Evolutionary conservation across 2,888 invertebrate genomes (phyloP), one percentile per base, ranked within the genome.

Genomic region (Brenthis hecate): DNA sequence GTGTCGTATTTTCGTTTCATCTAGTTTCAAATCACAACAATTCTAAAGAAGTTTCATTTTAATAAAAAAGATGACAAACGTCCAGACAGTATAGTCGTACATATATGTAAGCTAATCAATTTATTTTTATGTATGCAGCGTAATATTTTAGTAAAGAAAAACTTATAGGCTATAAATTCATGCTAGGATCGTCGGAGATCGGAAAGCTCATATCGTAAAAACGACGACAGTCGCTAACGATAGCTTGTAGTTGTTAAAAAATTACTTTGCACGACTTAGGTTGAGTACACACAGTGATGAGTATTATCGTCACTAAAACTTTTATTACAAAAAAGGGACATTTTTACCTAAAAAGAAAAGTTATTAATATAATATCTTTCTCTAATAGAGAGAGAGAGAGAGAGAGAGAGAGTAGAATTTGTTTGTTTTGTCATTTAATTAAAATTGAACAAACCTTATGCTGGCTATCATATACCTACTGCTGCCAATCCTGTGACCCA

Each of bases 171-270:
- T 50, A 67, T 67, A 67, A 67, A 67, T 36, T 47, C 50, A 32
- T 53, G 48, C 50, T 43, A 54, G 13, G 66, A 50, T 56, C 66
- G 55, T 56, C 61, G 51, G 51, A 54, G 65, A 72, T 74, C 75
- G 66, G 69, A 74, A 77, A 75, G 77, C 74, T 71, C 69, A 69
- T 77, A 74, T 78, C 75, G 72, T 80, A 79, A 81, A 80, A 78
- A 65, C 75, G 79, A 81, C 76, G 80, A 79, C 80, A 80, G 71
- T 73, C 72, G 68, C 76, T 81, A 80, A 81, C 79, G 76, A 80
- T 75, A 72, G 54, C 70, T 50, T 50, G 60, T 60, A 65, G 19
- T 56, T 61, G 56, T 65, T 62, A 74, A 77, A 78, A 80, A 78
- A 76, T 70, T 72, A 58, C 67, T 64, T 74, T 74, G 72, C 71